Base-by-base conservation (phyloP, 2,888 invertebrate genomes). In the Schizotus pectinicornis region DNA sequence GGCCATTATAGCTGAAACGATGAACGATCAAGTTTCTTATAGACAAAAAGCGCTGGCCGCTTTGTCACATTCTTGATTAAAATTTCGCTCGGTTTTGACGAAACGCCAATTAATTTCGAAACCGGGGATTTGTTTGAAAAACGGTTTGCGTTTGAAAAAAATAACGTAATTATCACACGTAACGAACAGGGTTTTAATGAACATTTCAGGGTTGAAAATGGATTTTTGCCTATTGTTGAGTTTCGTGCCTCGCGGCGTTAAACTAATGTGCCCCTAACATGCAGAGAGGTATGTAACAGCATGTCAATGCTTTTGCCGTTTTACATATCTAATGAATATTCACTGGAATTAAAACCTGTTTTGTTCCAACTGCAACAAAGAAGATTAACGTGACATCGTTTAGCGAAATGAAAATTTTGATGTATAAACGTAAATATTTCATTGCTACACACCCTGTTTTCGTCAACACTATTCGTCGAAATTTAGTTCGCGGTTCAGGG, bases 251-350 rank as follows among this genome's bases (percentile, higher is more conserved):
- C 12, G 13, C 8, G 6, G 32, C 32, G 12, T 13, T 39, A 56
- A 56, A 56, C 50, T 54, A 37, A 42, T 43, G 43, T 56, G 30
- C 31, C 13, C 35, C 38, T 32, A 38, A 38, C 37, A 50, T 56
- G 43, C 47, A 43, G 30, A 32, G 39, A 33, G 13, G 32, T 47
- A 38, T 47, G 47, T 14, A 37, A 47, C 52, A 53, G 54, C 45
- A 59, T 49, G 54, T 59, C 54, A 54, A 53, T 36, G 50, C 39
- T 53, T 13, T 34, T 46, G 54, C 37, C 43, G 41, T 53, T 54
- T 58, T 58, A 46, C 49, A 52, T 58, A 37, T 55, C 50, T 59
- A 54, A 59, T 59, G 55, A 59, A 59, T 59, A 59, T 59, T 59
- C 59, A 59, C 50, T 11, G 30, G 39, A 54, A 59, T 49, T 59